Percentiles rank a stretch among this genome's conserved stretches.
Conservation (phyloP, 2,797 vertebrate species). For the Sebastes elongatus region DNA sequence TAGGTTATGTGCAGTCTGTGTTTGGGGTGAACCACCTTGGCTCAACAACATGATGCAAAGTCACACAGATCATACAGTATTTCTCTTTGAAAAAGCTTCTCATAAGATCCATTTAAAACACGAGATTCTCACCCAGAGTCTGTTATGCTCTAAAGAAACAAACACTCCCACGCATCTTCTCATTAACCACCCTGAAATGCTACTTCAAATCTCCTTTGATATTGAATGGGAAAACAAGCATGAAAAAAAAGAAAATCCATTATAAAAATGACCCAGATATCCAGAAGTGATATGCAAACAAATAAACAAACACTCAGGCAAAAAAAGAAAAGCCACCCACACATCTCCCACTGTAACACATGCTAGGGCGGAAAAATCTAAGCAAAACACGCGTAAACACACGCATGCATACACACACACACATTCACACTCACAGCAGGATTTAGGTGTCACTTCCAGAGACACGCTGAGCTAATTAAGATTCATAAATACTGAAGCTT, state of each 20-base stretch:
- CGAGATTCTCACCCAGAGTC: neutral
- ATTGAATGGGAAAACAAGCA: slow-evolving; percentile 9
- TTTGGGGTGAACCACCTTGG: neutral
- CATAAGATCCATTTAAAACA: slow-evolving; percentile 28
- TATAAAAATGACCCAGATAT: slow-evolving; percentile 59
- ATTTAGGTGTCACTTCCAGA: slow-evolving; percentile 58
- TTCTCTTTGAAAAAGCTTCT: slow-evolving; percentile 17
- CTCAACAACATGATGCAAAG: neutral
- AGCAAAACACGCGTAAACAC: slow-evolving; percentile 3
- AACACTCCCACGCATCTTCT: slow-evolving; percentile 17
- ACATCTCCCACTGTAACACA: slow-evolving; percentile 31
- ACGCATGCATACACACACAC: slow-evolving; percentile 13
- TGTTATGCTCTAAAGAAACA: slow-evolving; percentile 7
- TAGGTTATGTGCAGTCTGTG: neutral
- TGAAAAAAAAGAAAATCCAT: slow-evolving; percentile 4
- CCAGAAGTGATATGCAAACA: slow-evolving; percentile 51
- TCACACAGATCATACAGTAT: neutral
- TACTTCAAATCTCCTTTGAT: slow-evolving; percentile 34
- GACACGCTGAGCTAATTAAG: slow-evolving; percentile 63
- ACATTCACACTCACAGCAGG: slow-evolving; percentile 47
- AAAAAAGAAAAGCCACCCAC: slow-evolving; percentile 18
- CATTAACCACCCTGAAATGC: slow-evolving; percentile 20
- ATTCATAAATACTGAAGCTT: slow-evolving; percentile 61
- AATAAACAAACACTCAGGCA: slow-evolving; percentile 22
- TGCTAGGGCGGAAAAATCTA: slow-evolving; percentile 27